These are phyloP conservation scores for Ophioninae sp. DNA, from an alignment of 2,888 invertebrate genomes.

Conservation along the genomic window DNA sequence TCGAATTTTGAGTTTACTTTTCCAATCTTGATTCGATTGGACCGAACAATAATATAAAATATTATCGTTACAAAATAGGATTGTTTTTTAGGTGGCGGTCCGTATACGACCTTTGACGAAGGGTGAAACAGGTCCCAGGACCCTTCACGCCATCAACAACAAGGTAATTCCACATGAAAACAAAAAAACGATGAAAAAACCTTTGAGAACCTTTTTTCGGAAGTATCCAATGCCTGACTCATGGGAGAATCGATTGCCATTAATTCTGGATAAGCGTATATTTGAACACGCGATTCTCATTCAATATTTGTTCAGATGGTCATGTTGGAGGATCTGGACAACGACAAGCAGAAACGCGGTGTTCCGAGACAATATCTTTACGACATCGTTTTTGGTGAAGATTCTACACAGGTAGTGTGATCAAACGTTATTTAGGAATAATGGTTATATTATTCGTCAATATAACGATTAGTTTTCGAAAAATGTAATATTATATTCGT, in stretches of 20 bases:
- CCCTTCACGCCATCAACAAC: conserved; percentile 89
- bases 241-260: too few relatives aligned
- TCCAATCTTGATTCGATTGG: neutral
- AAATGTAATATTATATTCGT: neutral
- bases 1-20: conserved; percentile 8
- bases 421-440: conserved; percentile 64
- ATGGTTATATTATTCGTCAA: neutral
- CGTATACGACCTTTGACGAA: conserved; percentile 92
- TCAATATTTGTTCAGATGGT: conserved; percentile 82
- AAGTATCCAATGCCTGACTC: neutral
- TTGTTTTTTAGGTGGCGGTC: conserved; percentile 88
- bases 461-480: neutral
- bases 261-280: neutral
- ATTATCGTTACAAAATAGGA: conserved; percentile 51
- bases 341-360: conserved; percentile 85
- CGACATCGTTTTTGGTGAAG: conserved; percentile 94
- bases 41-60: neutral
- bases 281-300: neutral
- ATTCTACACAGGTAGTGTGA: conserved; percentile 89
- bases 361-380: conserved; percentile 93
- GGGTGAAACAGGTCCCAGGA: conserved; percentile 87
- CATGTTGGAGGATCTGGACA: conserved; percentile 86
- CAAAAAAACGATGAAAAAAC: neutral
- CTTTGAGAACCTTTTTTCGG: neutral
- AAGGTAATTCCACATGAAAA: conserved; percentile 84